Evolutionary conservation across 2,888 invertebrate genomes (phyloP).

Genomic region (Tiliacea aurago): DNA sequence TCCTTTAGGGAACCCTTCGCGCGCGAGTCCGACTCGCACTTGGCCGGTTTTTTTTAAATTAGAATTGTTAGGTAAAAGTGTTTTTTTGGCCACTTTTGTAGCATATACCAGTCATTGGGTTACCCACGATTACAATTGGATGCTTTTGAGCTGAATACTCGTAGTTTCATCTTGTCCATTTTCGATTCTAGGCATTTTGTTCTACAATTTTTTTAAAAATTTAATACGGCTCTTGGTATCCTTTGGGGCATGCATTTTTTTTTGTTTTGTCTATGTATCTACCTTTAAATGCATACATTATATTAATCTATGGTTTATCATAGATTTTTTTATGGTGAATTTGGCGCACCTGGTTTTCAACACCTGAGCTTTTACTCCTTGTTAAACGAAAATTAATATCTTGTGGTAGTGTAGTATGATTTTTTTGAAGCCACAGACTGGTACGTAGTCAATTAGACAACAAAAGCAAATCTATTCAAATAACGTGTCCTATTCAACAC

Average conservation of each 20-base stretch:
- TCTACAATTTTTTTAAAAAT: too few species aligned
- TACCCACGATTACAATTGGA: background rate
- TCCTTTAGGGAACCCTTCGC: too few species aligned
- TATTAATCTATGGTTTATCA: background rate
- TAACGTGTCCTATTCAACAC: constrained; percentile 18
- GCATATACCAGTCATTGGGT: too few species aligned
- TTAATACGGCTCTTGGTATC: background rate
- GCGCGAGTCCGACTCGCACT: too few species aligned
- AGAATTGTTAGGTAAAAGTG: background rate
- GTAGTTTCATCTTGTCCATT: background rate
- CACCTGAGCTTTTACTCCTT: background rate
- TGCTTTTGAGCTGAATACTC: background rate
- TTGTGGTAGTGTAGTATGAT: background rate
- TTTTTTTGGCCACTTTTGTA: background rate
- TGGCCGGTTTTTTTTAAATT: too few species aligned
- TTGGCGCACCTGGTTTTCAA: background rate
- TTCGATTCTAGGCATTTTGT: background rate
- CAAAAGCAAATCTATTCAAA: constrained; percentile 32
- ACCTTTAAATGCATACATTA: background rate
- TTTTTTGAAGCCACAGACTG: background rate
- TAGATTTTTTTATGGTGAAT: background rate
- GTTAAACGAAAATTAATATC: background rate
- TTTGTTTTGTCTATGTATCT: background rate
- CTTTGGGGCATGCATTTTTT: background rate
- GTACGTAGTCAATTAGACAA: constrained; percentile 25